Base-by-base conservation (phyloP, 2,113 vertebrate genomes). In the Corvus moneduloides region DNA sequence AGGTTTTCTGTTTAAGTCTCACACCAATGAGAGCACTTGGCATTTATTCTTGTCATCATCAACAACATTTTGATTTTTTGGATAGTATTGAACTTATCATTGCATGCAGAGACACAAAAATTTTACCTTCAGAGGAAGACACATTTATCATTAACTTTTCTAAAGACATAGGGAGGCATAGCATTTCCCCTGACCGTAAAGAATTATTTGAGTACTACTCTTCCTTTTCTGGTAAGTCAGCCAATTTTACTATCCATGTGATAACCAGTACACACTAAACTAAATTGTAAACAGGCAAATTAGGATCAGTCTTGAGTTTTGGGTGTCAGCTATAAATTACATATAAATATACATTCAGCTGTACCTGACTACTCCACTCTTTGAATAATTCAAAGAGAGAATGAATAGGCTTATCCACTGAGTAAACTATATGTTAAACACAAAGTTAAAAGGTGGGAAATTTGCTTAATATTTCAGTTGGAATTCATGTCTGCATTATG, bases 1-100 rank as follows among this genome's bases (percentile, higher is more conserved):
- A 3, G 12, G 13, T 44, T 73, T 74, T 67, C 61, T 86, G 2
- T 71, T 58, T 37, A 11, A 59, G 22, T 63, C 12, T 63, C 22
- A 26, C 1, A 1, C 22, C 19, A 49, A 0, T 35, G 28, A 54
- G 16, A 52, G 6, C 16, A 69, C 35, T 76, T 43, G 2, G 6
- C 27, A 76, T 61, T 80, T 68, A n/a, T 32, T 89, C 39, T 66
- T 66, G 21, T 77, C 55, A 73, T 3, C 15, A 52, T 48, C 35
- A 84, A 74, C 5, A 69, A 21, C 15, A 23, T 46, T 26, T 28
- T 37, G 6, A 83, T 18, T 33, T 59, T 84, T 73, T 28, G 6
- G 39, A 30, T 21, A 48, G 11, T 15, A 69, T 62, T 59, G 37
- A 55, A 68, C 28, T 82, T 79, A 23, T 1, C 6, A 7, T 19